A percentile compares a stretch with the other conserved stretches of the same genome.
Evolutionary conservation across 2,888 invertebrate genomes (phyloP).

Genomic region (Falcaria lacertinaria): DNA sequence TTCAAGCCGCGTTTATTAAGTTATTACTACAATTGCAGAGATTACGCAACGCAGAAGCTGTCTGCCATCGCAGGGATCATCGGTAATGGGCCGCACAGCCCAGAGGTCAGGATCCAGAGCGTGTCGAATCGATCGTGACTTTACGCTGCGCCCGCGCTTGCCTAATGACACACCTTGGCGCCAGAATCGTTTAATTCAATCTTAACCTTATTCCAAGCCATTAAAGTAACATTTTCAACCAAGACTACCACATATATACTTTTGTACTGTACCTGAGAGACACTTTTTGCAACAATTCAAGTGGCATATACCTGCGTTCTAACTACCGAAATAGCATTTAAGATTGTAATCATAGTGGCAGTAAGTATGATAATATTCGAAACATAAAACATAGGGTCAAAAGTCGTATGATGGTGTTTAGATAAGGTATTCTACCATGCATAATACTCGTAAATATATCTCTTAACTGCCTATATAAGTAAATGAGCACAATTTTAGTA

Average conservation of each 20-base stretch:
- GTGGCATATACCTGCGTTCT: background rate
- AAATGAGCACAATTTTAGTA: no score
- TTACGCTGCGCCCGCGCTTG: background rate
- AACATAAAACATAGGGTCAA: background rate
- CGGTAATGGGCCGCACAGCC: background rate
- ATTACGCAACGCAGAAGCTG: background rate
- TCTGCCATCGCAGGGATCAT: background rate
- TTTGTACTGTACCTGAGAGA: background rate
- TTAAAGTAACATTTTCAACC: no score
- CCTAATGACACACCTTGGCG: background rate
- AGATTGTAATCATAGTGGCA: background rate
- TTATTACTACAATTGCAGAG: background rate
- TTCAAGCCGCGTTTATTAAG: no score
- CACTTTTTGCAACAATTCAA: background rate
- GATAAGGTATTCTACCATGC: background rate
- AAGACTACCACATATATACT: no score
- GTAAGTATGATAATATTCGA: background rate
- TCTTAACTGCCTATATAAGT: no score
- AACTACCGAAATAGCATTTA: background rate
- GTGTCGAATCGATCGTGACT: slow-evolving; percentile 11
- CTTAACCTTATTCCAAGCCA: background rate
- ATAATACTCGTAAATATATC: no score
- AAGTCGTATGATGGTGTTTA: background rate
- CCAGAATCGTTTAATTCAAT: background rate
- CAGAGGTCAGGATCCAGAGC: slow-evolving; percentile 16